Conservation (phyloP, 1,140 invertebrate species). For the Drosophila mauritiana region DNA sequence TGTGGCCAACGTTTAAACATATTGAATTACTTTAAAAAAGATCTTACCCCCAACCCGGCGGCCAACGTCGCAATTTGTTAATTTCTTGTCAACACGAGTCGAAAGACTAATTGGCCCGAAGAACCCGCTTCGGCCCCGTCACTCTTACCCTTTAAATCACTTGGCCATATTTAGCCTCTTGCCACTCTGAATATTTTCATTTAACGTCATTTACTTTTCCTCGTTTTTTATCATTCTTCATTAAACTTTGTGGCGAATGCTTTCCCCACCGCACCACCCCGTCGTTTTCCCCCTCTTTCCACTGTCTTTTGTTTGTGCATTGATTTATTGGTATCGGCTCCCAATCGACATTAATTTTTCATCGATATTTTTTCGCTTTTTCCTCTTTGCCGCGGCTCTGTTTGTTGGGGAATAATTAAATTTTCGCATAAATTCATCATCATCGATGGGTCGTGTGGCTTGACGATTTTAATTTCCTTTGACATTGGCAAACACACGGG, state of each 20-base stretch:
- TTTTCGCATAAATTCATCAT: constrained; percentile 81
- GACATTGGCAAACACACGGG: constrained; percentile 44
- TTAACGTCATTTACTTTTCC: constrained; percentile 67
- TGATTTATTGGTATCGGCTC: constrained; percentile 76
- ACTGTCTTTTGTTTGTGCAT: constrained; percentile 58
- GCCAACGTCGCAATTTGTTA: constrained; percentile 63
- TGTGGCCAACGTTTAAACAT: constrained; percentile 76
- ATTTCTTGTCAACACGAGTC: constrained; percentile 74
- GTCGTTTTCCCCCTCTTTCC: background rate
- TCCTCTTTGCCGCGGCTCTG: constrained; percentile 31
- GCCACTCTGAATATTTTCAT: constrained; percentile 73
- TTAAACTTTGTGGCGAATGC: constrained; percentile 62
- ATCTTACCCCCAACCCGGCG: constrained; percentile 11
- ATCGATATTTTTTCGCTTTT: constrained; percentile 61
- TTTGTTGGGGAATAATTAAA: constrained; percentile 79
- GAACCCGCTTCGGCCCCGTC: constrained; percentile 15
- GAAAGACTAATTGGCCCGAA: constrained; percentile 60
- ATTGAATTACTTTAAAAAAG: constrained; percentile 74
- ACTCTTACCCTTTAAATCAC: constrained; percentile 37
- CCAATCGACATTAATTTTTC: constrained; percentile 80
- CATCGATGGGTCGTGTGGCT: constrained; percentile 54
- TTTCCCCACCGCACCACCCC: background rate
- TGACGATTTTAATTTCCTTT: constrained; percentile 76
- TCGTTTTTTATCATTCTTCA: constrained; percentile 64
- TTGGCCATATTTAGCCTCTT: constrained; percentile 62